Percentiles rank a stretch among this genome's conserved stretches.
Evolutionary conservation across 2,888 invertebrate genomes (phyloP).

Genomic region (Chorisops tibialis): DNA sequence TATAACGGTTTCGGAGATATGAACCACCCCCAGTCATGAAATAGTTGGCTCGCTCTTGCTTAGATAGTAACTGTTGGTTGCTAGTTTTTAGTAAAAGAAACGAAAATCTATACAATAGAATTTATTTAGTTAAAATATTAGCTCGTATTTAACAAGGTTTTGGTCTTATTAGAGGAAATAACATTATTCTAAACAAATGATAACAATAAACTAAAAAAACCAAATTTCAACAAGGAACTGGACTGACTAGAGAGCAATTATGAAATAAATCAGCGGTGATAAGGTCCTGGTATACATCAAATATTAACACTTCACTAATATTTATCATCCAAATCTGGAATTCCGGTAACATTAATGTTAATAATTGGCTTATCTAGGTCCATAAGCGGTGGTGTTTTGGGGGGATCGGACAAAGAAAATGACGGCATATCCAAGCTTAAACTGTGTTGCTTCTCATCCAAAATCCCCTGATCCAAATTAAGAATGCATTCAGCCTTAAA

Average conservation of each 20-base stretch:
- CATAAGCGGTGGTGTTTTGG: conserved; percentile 46
- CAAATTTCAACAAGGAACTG: not conserved
- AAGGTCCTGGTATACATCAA: too few relatives aligned
- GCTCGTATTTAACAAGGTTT: too few relatives aligned
- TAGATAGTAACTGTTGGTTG: too few relatives aligned
- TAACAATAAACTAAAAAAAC: not conserved
- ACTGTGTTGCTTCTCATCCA: conserved; percentile 40
- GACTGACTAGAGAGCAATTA: not conserved
- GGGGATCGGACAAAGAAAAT: conserved; percentile 37
- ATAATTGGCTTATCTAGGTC: conserved; percentile 49
- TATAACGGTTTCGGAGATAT: too few relatives aligned
- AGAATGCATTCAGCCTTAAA: conserved; percentile 52
- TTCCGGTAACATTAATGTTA: conserved; percentile 47
- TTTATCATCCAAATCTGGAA: conserved; percentile 42
- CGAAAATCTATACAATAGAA: too few relatives aligned
- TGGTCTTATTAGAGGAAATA: not conserved
- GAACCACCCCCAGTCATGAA: too few relatives aligned
- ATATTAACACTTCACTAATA: conserved; percentile 7
- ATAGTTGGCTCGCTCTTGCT: too few relatives aligned
- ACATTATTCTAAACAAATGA: not conserved
- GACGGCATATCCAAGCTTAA: conserved; percentile 36
- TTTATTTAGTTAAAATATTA: too few relatives aligned
- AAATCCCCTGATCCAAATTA: conserved; percentile 49
- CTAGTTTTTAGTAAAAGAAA: too few relatives aligned
- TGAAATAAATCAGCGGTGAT: too few relatives aligned